Base-by-base conservation (phyloP, 1,140 invertebrate genomes). In the Cataglyphis hispanica region DNA sequence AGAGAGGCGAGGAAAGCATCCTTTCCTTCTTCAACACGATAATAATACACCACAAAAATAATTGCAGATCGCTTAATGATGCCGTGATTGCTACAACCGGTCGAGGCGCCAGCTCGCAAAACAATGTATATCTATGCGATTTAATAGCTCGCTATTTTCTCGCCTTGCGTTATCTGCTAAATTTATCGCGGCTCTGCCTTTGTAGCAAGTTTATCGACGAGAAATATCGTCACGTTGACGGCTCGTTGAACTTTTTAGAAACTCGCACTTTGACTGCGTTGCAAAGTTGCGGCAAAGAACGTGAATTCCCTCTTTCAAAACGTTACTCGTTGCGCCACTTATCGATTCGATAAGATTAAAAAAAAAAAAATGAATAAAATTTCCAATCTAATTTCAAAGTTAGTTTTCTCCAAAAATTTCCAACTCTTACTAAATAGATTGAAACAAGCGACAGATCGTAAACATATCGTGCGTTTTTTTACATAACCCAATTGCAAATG, bases 41-140 rank as follows among this genome's bases (percentile, higher is more conserved):
- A 75, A 84, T 86, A 72, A 86, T 67, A 67, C 61, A 40, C 46
- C 69, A 31, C 25, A 50, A 56, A 84, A 74, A 72, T 84, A 86
- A 86, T 86, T 84, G 58, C 61, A 64, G 78, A 83, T 84, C 78
- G 61, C 58, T 67, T 84, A 86, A 86, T 53, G 85, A 84, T 50
- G 40, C 19, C 85, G 53, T 67, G 67, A 84, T 75, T 75, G 85
- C 84, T 37, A 22, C 56, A 31, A 64, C 67, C 58, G 63, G 37
- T 10, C 67, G 58, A 43, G 77, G 11, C 46, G 63, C 34, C 56
- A 56, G 56, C 70, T 53, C 75, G 80, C 43, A 56, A 70, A 76
- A 86, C 84, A 86, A 81, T 81, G 66, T 72, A 81, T 61, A 70
- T 43, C 46, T 43, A 37, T 43, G 77, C 37, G 46, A 25, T 8